Evolutionary conservation across 2,797 vertebrate species (phyloP).

Genomic region (Phalanger gymnotis): DNA sequence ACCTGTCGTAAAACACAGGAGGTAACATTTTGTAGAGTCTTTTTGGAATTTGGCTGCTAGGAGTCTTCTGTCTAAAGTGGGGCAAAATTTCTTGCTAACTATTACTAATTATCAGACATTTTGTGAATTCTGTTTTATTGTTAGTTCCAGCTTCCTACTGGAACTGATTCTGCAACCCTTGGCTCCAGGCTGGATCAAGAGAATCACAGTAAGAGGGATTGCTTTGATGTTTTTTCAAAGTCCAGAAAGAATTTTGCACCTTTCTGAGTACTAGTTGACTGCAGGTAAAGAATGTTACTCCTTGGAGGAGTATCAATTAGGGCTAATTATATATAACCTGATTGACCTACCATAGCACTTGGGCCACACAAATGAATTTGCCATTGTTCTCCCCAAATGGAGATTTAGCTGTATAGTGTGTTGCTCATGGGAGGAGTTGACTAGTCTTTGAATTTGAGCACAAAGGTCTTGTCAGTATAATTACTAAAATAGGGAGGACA

Average conservation of each 20-base stretch:
- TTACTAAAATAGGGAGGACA: not conserved
- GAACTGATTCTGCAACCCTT: constrained; percentile 50
- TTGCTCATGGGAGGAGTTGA: constrained; percentile 38
- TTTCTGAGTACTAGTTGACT: constrained; percentile 75
- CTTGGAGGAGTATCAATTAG: constrained; percentile 72
- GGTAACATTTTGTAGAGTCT: constrained; percentile 21
- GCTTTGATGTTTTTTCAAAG: constrained; percentile 82
- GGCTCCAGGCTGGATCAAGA: constrained; percentile 63
- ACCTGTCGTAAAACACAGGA: not conserved
- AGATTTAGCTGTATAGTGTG: constrained; percentile 42
- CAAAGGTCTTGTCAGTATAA: constrained; percentile 18
- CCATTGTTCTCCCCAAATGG: constrained; percentile 66
- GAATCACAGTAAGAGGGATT: constrained; percentile 59
- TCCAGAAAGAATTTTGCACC: constrained; percentile 79
- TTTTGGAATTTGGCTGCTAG: not conserved
- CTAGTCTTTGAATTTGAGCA: constrained; percentile 36
- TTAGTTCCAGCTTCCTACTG: constrained; percentile 18
- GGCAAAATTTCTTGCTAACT: constrained; percentile 8
- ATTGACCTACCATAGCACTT: constrained; percentile 38
- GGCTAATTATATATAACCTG: constrained; percentile 67
- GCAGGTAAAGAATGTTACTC: constrained; percentile 78
- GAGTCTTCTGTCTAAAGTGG: not conserved
- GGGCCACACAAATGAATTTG: constrained; percentile 68
- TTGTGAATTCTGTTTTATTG: constrained; percentile 57
- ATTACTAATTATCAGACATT: not conserved